phyloP scores from a whole-genome alignment of 2,797 vertebrate genomes.

The Dryobates pubescens region DNA sequence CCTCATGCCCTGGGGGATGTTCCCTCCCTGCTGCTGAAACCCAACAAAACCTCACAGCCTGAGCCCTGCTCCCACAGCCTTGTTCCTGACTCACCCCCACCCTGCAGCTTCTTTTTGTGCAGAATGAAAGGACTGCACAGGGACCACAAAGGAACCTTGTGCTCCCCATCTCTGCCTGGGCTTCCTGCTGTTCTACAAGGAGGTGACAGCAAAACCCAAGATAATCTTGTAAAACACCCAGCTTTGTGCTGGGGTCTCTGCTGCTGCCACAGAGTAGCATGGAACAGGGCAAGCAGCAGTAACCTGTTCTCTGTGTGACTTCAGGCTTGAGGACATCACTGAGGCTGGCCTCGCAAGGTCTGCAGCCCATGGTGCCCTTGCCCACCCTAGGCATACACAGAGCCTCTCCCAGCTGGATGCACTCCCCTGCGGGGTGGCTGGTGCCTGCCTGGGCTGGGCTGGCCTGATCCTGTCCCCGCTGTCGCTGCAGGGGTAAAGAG shows the following conservation, averaged over 20 bases:
- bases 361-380: accelerated
- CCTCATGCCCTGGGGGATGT: accelerated
- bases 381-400: neutral
- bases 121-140: no score
- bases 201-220: neutral
- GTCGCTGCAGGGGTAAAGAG: neutral
- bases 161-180: neutral
- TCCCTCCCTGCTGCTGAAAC: neutral
- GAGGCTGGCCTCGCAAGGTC: neutral
- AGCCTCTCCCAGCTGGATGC: neutral
- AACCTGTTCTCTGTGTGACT: neutral
- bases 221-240: neutral
- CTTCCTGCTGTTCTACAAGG: neutral
- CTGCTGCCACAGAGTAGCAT: accelerated
- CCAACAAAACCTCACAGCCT: neutral
- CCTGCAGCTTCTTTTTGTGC: accelerated
- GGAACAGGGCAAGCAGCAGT: accelerated
- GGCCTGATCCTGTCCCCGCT: neutral
- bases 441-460: neutral
- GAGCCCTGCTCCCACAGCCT: no score
- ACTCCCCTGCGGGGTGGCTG: neutral
- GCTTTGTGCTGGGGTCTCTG: accelerated
- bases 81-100: accelerated
- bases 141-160: neutral
- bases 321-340: neutral